Evolutionary conservation across 2,113 vertebrate genomes (phyloP), one percentile per base, ranked within the genome.

Genomic region (Rutilus rutilus): DNA sequence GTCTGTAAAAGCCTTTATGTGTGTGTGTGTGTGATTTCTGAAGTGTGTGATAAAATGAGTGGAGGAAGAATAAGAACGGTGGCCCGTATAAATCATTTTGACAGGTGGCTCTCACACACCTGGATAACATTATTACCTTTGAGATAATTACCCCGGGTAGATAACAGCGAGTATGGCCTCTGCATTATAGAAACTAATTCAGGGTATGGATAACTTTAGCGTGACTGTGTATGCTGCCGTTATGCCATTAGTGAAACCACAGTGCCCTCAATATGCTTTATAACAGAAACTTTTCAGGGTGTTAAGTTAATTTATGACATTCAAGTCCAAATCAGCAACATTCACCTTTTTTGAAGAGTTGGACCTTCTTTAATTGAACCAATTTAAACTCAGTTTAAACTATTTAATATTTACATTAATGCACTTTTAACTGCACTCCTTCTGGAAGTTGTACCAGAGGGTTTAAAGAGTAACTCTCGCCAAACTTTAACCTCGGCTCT

Each of bases 91-190:
- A 88, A 88, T 88, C 85, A 88, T 82, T 74, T 69, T 88, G 85
- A 86, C 25, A 50, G 71, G 64, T 57, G 62, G 81, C 75, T 79
- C 85, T 86, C 85, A 86, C 79, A 86, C 75, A 84, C 47, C 67
- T 59, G 59, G 85, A 88, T 88, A 84, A 86, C 65, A 81, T 88
- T 88, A 86, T 88, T 88, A 86, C 85, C 73, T 82, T 86, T 84
- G 71, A 69, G 85, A 86, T 84, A 86, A 88, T 88, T 88, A 88
- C 82, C 59, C 25, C 25, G 25, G 42, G 57, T 67, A 86, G 75
- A 88, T 80, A 71, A 88, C 75, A 62, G 76, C 80, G 69, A 65
- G 83, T 39, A 79, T 78, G 79, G 78, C 23, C 21, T 64, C 52
- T 82, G 71, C 73, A 57, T 77, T 77, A 82, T 57, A 52, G 54